phyloP scores from a whole-genome alignment of 2,113 vertebrate species.

The Scomber colias region DNA sequence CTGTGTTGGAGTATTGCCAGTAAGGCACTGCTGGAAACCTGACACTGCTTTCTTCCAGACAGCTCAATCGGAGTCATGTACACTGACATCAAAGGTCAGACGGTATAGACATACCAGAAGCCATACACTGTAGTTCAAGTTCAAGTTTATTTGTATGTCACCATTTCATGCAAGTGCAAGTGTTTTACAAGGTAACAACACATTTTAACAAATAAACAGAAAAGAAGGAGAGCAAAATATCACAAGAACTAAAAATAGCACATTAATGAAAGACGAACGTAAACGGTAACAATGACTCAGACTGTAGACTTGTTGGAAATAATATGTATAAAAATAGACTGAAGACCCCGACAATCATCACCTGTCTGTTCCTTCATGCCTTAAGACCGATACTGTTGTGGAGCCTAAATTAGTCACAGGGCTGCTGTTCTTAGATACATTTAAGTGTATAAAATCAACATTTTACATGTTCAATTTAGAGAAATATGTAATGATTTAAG shows the following conservation, averaged over 20 bases:
- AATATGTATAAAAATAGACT: slow-evolving; percentile 12
- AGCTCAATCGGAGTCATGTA: neutral
- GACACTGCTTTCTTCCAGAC: slow-evolving; percentile 8
- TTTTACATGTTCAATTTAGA: no score
- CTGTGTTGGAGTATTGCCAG: slow-evolving; percentile 5
- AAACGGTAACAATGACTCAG: neutral
- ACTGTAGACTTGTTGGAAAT: neutral
- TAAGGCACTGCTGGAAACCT: slow-evolving; percentile 21
- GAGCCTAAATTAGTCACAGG: slow-evolving; percentile 15
- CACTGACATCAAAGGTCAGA: neutral
- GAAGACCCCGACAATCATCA: neutral
- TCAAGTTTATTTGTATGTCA: slow-evolving; percentile 23
- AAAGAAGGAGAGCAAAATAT: neutral
- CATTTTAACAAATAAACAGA: neutral
- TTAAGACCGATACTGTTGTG: neutral
- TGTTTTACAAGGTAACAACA: neutral
- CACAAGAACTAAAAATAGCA: neutral
- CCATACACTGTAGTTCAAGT: neutral
- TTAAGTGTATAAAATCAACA: neutral
- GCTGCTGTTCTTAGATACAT: slow-evolving; percentile 14
- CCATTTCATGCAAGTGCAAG: neutral
- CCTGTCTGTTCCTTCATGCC: slow-evolving; percentile 24
- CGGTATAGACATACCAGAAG: neutral
- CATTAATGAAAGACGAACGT: neutral
- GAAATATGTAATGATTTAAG: neutral